These are phyloP conservation scores for Catocala sponsa DNA, from an alignment of 2,888 invertebrate genomes.

Conservation along the genomic window DNA sequence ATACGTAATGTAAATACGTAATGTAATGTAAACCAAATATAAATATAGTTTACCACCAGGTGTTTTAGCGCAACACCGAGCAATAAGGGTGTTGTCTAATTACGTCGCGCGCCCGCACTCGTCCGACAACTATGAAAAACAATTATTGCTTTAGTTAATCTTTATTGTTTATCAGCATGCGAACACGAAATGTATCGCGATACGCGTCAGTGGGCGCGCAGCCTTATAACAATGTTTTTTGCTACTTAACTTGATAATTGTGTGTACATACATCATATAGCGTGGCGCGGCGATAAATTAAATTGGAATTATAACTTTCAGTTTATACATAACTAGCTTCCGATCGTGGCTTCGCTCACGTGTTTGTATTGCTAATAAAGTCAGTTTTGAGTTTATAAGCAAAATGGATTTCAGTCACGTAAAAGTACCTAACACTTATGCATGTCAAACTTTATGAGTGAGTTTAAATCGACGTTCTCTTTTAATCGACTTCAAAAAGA, in stretches of 20 bases:
- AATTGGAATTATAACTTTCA: slow-evolving; percentile 16
- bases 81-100: slow-evolving; percentile 43
- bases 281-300: slow-evolving; percentile 24
- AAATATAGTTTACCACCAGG: slow-evolving; percentile 17
- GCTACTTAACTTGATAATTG: slow-evolving; percentile 39
- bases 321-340: too few species aligned
- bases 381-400: too few species aligned
- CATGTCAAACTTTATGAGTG: too few species aligned
- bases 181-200: slow-evolving; percentile 47
- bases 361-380: too few species aligned
- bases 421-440: too few species aligned
- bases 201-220: slow-evolving; percentile 41
- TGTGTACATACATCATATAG: slow-evolving; percentile 34
- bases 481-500: too few species aligned
- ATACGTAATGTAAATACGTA: too few species aligned
- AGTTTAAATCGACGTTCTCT: too few species aligned
- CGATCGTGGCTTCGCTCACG: too few species aligned
- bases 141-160: slow-evolving; percentile 51
- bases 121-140: slow-evolving; percentile 40
- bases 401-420: too few species aligned
- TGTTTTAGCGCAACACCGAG: slow-evolving; percentile 32
- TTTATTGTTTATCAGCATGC: slow-evolving; percentile 51
- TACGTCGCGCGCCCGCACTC: slow-evolving; percentile 27
- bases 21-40: too few species aligned
- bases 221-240: slow-evolving; percentile 37